Evolutionary conservation across 2,113 vertebrate species (phyloP), one percentile per base, ranked within the genome.

Genomic region (Rousettus leschenaultii): DNA sequence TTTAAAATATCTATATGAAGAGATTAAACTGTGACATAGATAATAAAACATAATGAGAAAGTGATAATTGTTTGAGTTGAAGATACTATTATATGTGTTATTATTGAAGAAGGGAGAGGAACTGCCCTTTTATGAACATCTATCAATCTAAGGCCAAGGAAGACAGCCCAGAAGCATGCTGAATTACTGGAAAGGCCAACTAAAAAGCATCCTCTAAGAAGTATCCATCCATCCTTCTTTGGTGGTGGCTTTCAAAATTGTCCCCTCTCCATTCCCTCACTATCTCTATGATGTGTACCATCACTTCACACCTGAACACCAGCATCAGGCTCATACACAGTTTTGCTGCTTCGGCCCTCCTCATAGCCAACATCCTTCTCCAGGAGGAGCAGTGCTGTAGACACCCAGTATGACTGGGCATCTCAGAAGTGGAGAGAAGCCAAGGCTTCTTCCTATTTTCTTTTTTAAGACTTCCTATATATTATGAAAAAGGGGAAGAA

Each of bases 1-100:
- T 74, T 79, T 95, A 89, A 96, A 92, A n/a, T 40, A 77, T 57
- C 66, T 48, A 57, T 40, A 78, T 33, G 74, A 86, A 30, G 48
- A 86, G 28, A 51, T 87, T 57, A 57, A 28, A 63, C 18, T 59
- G 14, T 89, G 18, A 83, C 22, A 70, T 16, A 87, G 43, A 43
- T 48, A 77, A 61, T 43, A 65, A 35, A 78, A 95, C 70, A 61
- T 26, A 74, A 63, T 15, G 43, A 24, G 66, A 71, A 92, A 21
- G 33, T 45, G 57, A 33, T 28, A n/a, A 63, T 57, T 63, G 40
- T 86, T 22, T 66, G 74, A 43, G 61, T 55, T 53, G 18, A 90
- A 30, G 30, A 89, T 55, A 48, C 61, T 73, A 33, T 30, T 57
- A 9, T 24, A 77, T 38, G 77, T 85, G 55, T 16, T 85, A 68